Evolutionary conservation across 2,888 invertebrate genomes (phyloP), one percentile per base, ranked within the genome.

Genomic region (Platycnemis pennipes): DNA sequence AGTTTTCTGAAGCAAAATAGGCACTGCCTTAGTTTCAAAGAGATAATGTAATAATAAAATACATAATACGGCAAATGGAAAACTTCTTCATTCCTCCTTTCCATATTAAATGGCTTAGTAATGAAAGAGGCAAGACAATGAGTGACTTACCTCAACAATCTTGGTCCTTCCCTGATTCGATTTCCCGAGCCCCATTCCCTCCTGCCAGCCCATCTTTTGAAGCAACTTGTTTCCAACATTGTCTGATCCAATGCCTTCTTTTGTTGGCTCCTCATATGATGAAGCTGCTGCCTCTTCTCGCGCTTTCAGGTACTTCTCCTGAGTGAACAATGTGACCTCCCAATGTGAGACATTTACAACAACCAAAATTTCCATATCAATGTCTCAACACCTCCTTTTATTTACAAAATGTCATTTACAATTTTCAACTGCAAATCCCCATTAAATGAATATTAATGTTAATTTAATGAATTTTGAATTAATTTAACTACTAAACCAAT

Each of bases 201-300:
- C 99, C 11, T 98, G 98, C 99, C 99, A 99, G 7, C 99, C 99
- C 99, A 99, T 99, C 96, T 99, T 99, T 96, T 99, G 99, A 95
- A 99, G 96, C 96, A 99, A 97, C 96, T 99, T 98, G 96, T 98
- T 99, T 13, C 99, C 99, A 94, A 99, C 98, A 95, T 99, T 99
- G 95, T 98, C 99, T 0, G 98, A 98, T 95, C 98, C 97, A 96
- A 99, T 97, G 95, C 98, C 97, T 96, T 98, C 97, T 94, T 97
- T 97, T 0, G 98, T 97, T 0, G 97, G 97, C 94, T 95, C 97
- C 96, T 97, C 95, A 95, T 97, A 96, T 95, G 96, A 96, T 8
- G 96, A 95, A 3, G 96, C 96, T 22, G 96, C 96, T 3, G 95
- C 95, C 94, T 95, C 96, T 95, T 97, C 96, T 94, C 96, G 96